Conservation (phyloP, 1,140 invertebrate species). For the Tachypleus tridentatus region DNA sequence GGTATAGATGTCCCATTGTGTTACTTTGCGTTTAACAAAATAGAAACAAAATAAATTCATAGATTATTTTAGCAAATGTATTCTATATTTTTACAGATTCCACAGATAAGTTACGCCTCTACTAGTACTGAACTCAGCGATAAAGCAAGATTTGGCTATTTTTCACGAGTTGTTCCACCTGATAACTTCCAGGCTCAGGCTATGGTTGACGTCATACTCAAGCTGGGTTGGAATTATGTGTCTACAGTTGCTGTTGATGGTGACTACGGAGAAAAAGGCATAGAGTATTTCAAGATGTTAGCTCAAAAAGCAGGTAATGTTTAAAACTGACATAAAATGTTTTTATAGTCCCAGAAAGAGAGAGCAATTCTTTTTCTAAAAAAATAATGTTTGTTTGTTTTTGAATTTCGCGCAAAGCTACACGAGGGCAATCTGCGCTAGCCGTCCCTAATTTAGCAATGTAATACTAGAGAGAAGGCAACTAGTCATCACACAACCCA, state of each 20-base stretch:
- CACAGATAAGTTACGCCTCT: slow-evolving; percentile 59
- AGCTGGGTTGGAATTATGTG: slow-evolving; percentile 58
- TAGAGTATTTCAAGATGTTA: slow-evolving; percentile 45
- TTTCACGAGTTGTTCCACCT: slow-evolving; percentile 56
- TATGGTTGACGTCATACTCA: slow-evolving; percentile 52
- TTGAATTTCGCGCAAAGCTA: too few species aligned
- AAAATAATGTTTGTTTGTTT: too few species aligned
- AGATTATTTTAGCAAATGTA: not conserved
- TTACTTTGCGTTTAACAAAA: too few species aligned
- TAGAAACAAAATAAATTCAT: too few species aligned
- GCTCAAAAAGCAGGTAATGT: slow-evolving; percentile 36
- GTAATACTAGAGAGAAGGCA: too few species aligned
- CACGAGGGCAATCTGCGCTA: too few species aligned
- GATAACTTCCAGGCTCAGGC: slow-evolving; percentile 60
- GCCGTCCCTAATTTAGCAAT: too few species aligned
- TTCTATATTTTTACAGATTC: slow-evolving; percentile 40
- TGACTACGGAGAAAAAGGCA: slow-evolving; percentile 58
- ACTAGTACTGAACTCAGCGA: slow-evolving; percentile 60
- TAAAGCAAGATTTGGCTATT: slow-evolving; percentile 57
- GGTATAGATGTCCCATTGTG: too few species aligned
- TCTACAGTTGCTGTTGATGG: slow-evolving; percentile 58
- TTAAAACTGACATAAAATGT: too few species aligned
- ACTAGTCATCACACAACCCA: too few species aligned
- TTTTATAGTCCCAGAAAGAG: too few species aligned
- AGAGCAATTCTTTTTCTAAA: too few species aligned